Percentiles rank a stretch among this genome's conserved stretches.
These are phyloP conservation scores for Hemistola chrysoprasaria DNA, from an alignment of 2,888 invertebrate species.

Conservation along the genomic window DNA sequence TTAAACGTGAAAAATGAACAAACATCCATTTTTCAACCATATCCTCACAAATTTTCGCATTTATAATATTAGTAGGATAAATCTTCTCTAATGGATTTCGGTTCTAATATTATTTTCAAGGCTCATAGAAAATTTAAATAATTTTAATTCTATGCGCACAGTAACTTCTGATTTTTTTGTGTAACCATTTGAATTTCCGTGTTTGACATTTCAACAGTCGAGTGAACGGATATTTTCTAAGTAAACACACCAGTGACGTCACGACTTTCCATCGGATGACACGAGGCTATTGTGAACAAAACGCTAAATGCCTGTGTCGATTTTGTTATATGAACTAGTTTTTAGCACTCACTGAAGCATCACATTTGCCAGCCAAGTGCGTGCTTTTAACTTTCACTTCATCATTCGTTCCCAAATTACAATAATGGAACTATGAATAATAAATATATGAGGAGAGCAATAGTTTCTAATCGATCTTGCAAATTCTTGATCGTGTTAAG, in stretches of 20 bases:
- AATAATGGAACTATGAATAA: background rate
- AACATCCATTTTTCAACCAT: too few species aligned
- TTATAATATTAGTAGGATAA: too few species aligned
- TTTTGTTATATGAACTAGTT: slow-evolving; percentile 18
- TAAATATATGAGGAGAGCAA: too few species aligned
- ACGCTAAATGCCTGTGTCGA: slow-evolving; percentile 6
- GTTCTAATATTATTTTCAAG: too few species aligned
- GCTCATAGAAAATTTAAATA: too few species aligned
- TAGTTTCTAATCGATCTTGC: too few species aligned
- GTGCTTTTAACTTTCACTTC: slow-evolving; percentile 15
- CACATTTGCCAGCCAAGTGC: slow-evolving; percentile 14
- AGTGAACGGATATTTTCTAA: slow-evolving; percentile 12
- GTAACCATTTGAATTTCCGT: slow-evolving; percentile 1
- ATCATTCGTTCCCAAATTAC: slow-evolving; percentile 5
- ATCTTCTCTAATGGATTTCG: too few species aligned
- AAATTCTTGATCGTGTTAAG: too few species aligned
- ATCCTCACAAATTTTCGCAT: too few species aligned
- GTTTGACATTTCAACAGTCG: slow-evolving; percentile 3
- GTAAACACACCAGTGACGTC: slow-evolving; percentile 5
- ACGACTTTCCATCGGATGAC: slow-evolving; percentile 7
- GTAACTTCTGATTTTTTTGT: too few species aligned
- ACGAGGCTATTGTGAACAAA: slow-evolving; percentile 9
- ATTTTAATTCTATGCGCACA: too few species aligned
- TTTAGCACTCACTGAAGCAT: slow-evolving; percentile 18
- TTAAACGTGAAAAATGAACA: too few species aligned